Evolutionary conservation across 2,113 vertebrate species (phyloP).

Genomic region (Dolichotis patagonum): DNA sequence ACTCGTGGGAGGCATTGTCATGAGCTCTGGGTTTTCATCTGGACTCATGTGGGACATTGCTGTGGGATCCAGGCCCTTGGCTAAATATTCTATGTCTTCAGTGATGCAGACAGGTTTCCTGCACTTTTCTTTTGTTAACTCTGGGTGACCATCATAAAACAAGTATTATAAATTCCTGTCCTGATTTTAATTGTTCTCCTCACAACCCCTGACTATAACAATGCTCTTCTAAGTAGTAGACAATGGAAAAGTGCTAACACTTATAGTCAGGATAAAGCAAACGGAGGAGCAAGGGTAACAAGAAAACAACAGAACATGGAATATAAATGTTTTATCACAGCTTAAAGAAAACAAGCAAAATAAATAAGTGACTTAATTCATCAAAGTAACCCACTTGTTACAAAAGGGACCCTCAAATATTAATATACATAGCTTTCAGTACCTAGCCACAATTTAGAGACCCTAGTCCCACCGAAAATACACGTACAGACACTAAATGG

Average conservation of each 20-base stretch:
- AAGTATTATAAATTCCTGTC: too few species aligned
- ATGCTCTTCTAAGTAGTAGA: background rate
- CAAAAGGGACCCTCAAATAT: background rate
- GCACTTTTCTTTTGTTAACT: too few species aligned
- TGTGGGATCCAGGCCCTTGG: too few species aligned
- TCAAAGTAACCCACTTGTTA: background rate
- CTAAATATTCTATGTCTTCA: too few species aligned
- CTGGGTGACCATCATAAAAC: too few species aligned
- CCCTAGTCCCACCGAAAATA: background rate
- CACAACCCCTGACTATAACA: too few species aligned
- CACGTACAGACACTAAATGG: background rate
- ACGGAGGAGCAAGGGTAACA: background rate
- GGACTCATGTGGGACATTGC: too few species aligned
- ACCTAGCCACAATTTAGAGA: background rate
- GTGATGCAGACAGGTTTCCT: too few species aligned
- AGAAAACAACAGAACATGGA: background rate
- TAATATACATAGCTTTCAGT: background rate
- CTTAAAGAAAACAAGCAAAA: constrained; percentile 32
- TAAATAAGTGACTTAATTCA: background rate
- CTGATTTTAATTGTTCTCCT: too few species aligned
- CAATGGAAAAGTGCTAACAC: background rate
- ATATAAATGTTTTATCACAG: background rate
- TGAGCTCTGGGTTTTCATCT: too few species aligned
- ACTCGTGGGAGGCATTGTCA: too few species aligned
- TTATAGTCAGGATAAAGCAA: background rate